These are phyloP conservation scores for Alectoris magna DNA, from an alignment of 2,797 vertebrate genomes.

Conservation along the genomic window DNA sequence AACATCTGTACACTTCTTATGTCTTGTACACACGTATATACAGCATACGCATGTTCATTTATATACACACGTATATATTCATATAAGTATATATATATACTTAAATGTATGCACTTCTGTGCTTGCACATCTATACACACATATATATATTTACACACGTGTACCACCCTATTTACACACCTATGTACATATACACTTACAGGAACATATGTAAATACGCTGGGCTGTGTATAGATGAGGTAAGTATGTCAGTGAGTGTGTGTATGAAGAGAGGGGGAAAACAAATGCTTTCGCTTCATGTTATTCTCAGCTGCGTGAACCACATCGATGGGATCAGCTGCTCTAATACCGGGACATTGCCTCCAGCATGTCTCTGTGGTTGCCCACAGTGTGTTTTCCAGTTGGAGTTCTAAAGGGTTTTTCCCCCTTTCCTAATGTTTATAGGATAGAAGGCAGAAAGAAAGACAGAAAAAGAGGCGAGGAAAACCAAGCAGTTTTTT, in stretches of 20 bases:
- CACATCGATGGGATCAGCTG: neutral
- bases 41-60: accelerated
- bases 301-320: neutral
- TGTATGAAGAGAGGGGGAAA: neutral
- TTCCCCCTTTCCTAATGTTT: neutral
- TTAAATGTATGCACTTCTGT: neutral
- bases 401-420: neutral
- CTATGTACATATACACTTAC: neutral
- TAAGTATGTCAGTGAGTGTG: accelerated
- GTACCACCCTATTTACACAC: neutral
- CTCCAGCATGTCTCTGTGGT: neutral
- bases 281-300: neutral
- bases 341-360: neutral
- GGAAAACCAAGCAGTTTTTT: neutral
- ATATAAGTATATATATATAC: neutral
- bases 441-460: neutral
- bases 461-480: accelerated
- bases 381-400: neutral
- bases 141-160: neutral
- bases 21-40: neutral
- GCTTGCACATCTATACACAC: neutral
- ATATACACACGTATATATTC: no score
- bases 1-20: neutral
- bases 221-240: no score
- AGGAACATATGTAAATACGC: neutral